These are phyloP conservation scores for Lysiphlebus fabarum DNA, from an alignment of 1,140 invertebrate genomes.

Conservation along the genomic window DNA sequence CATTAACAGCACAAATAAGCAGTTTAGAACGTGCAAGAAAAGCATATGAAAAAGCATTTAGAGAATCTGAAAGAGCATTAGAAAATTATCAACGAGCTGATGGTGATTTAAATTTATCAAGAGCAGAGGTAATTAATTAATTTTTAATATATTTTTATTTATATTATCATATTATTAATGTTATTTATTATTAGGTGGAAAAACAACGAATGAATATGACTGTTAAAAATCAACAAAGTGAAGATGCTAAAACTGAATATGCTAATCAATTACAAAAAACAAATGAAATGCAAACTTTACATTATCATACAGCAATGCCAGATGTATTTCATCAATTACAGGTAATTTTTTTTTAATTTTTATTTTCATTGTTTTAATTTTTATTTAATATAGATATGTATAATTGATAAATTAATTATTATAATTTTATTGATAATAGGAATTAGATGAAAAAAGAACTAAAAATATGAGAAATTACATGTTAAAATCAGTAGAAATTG, in stretches of 20 bases:
- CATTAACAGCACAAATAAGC: conserved; percentile 70
- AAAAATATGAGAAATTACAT: conserved; percentile 90
- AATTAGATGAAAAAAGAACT: conserved; percentile 92
- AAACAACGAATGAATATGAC: conserved; percentile 87
- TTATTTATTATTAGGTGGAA: conserved; percentile 78
- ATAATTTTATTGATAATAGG: conserved; percentile 61
- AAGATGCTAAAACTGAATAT: conserved; percentile 95
- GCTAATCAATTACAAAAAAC: conserved; percentile 93
- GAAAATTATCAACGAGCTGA: conserved; percentile 92
- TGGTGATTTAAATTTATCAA: conserved; percentile 89
- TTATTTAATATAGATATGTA: too few relatives aligned
- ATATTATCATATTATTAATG: too few relatives aligned
- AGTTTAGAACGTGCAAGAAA: conserved; percentile 84
- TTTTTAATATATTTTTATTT: too few relatives aligned
- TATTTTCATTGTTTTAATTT: too few relatives aligned
- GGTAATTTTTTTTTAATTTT: conserved; percentile 31
- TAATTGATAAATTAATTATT: too few relatives aligned
- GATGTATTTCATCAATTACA: conserved; percentile 73
- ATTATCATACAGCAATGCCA: conserved; percentile 82
- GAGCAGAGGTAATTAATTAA: too few relatives aligned
- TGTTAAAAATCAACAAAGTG: conserved; percentile 82
- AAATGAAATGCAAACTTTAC: conserved; percentile 86
- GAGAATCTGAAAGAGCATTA: conserved; percentile 86
- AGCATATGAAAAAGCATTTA: conserved; percentile 91
- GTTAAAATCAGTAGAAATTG: conserved; percentile 82